Percentiles rank a stretch among this genome's conserved stretches.
These are phyloP conservation scores for Scolopax rusticola DNA, from an alignment of 2,797 vertebrate genomes.

Conservation along the genomic window DNA sequence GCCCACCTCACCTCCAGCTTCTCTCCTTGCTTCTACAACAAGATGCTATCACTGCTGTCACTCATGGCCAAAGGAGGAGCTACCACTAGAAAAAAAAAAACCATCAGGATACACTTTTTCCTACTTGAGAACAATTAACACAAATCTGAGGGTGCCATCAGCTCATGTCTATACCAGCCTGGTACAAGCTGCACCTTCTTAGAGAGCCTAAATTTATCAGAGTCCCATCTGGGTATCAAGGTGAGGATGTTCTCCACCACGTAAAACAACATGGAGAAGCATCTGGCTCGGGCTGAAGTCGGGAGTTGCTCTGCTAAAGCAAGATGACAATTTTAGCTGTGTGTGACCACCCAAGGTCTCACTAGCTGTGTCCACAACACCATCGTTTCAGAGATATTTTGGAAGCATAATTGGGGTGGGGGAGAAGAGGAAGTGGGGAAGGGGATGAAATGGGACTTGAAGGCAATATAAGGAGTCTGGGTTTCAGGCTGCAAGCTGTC, in stretches of 20 bases:
- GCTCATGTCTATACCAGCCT: no score
- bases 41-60: not conserved
- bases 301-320: not conserved
- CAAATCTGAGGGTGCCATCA: not conserved
- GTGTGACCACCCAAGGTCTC: not conserved
- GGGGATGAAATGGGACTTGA: not conserved
- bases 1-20: not conserved
- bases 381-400: accelerated
- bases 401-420: not conserved
- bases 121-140: not conserved
- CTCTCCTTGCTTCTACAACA: not conserved
- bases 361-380: not conserved
- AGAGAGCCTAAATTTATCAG: not conserved
- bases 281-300: not conserved
- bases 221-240: not conserved
- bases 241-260: not conserved
- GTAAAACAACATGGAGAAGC: not conserved
- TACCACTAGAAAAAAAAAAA: not conserved
- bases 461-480: not conserved
- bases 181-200: not conserved
- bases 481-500: not conserved
- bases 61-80: not conserved
- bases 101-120: not conserved
- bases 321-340: not conserved
- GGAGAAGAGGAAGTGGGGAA: not conserved